Evolutionary conservation across 1,140 invertebrate species (phyloP), one percentile per base, ranked within the genome.

Genomic region (Brachionus rotundiformis): DNA sequence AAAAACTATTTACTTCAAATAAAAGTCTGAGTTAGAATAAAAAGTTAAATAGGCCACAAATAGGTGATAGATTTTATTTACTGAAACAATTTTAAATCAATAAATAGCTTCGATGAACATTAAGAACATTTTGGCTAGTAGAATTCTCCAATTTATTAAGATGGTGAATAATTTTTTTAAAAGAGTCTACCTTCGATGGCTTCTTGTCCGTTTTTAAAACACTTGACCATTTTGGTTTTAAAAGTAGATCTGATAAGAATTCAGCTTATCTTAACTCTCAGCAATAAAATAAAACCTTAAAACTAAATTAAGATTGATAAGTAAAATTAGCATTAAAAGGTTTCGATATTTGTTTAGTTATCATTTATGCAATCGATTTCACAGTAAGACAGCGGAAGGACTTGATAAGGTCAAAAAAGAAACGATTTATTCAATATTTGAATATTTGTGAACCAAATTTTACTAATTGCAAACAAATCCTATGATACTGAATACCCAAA

Each of bases 341-440:
- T 3, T 49, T 49, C 1, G 16, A 19, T 25, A 54, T 23, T 54
- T 54, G 19, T 39, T 10, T 39, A 39, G 36, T 39, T 39, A 7
- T 19, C 47, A 54, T 54, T 54, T 54, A 54, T 54, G 47, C 47
- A 54, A 54, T 54, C 47, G 23, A 54, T 54, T 54, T 54, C 47
- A 8, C 47, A 54, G 47, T 19, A 49, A 49, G 47, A 19, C 47
- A 7, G n/a, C 2, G 47, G 47, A 54, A 54, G 47, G 47, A 54
- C 47, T 54, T 54, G 47, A 54, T 54, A 54, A 54, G 47, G 47
- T 54, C 47, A 54, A 19, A 54, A 54, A 54, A 54, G 47, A 19
- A 54, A 54, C 47, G 47, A 8, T 54, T n/a, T n/a, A n/a, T n/a
- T n/a, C n/a, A n/a, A n/a, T n/a, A n/a, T n/a, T 25, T 8, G 47